Evolutionary conservation across 2,888 invertebrate genomes (phyloP), one percentile per base, ranked within the genome.

Genomic region (Emesis russula): DNA sequence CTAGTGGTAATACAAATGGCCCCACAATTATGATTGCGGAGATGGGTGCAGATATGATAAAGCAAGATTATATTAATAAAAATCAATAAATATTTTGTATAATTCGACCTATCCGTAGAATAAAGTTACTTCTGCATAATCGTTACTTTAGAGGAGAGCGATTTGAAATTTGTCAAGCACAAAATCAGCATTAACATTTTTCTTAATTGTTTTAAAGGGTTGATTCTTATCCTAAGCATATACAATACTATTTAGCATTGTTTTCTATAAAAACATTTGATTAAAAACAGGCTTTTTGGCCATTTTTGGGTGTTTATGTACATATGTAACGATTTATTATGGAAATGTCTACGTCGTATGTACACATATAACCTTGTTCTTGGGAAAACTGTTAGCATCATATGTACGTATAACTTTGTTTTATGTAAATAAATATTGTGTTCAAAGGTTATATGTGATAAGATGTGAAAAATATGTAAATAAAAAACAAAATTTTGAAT

Each of bases 131-230:
- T 80, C 70, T 78, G 77, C 77, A 78, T 0, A 71, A 81, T 58
- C 25, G 18, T 31, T 33, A 81, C 71, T 81, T 71, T 81, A 1
- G 31, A 73, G 81, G 81, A 81, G 73, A 81, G 81, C 38, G 81
- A 73, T 81, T 81, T 81, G 81, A 81, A 81, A 58, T 73, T 73
- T 81, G 6, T 81, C 70, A 73, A 44, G 53, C 25, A 81, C 73
- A 81, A 73, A 81, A 73, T 81, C 36, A 78, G 38, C 41, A 13
- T n/a, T 44, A 25, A 31, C 66, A 36, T 78, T 68, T 41, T 78
- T 66, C n/a, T 11, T 68, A 66, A 41, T 66, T 36, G 25, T 66
- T 66, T 68, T 78, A 78, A 68, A 2, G 36, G 9, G 41, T 41
- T 68, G 41, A 78, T 66, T 68, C 25, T 68, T 78, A 44, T 68